Evolutionary conservation across 2,888 invertebrate genomes (phyloP).

Genomic region (Polymixis lichenea): DNA sequence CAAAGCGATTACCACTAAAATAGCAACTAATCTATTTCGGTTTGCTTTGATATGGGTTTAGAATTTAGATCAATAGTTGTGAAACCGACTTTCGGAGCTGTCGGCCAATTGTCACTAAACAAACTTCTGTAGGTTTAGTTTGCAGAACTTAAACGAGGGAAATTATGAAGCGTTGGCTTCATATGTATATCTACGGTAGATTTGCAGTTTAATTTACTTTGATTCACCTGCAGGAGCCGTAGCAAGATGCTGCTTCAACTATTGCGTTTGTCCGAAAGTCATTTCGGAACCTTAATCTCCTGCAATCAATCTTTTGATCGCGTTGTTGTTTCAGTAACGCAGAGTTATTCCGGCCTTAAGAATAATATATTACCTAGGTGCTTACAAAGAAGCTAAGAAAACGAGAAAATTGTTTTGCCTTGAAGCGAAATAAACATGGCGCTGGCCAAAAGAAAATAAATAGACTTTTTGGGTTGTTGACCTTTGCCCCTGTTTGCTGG

Average conservation of each 20-base stretch:
- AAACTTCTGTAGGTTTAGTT: slow-evolving; percentile 62
- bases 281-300: slow-evolving; percentile 5
- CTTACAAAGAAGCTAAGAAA: slow-evolving; percentile 34
- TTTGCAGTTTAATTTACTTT: slow-evolving; percentile 15
- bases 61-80: slow-evolving; percentile 42
- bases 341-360: slow-evolving; percentile 38
- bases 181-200: slow-evolving; percentile 26
- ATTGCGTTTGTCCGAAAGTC: neutral
- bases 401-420: slow-evolving; percentile 44
- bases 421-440: slow-evolving; percentile 41
- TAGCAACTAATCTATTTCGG: slow-evolving; percentile 42
- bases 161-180: slow-evolving; percentile 48
- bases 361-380: slow-evolving; percentile 39
- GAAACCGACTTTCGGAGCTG: slow-evolving; percentile 34
- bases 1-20: slow-evolving; percentile 27
- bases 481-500: slow-evolving; percentile 10
- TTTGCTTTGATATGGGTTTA: slow-evolving; percentile 44
- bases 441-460: slow-evolving; percentile 26
- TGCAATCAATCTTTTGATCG: slow-evolving; percentile 34
- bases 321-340: slow-evolving; percentile 30
- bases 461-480: slow-evolving; percentile 16
- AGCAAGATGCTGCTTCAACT: slow-evolving; percentile 1
- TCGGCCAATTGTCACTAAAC: slow-evolving; percentile 57
- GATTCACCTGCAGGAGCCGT: slow-evolving; percentile 7
- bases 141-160: slow-evolving; percentile 61